Conservation (phyloP, 2,113 vertebrate species). For the Sminthopsis crassicaudata region DNA sequence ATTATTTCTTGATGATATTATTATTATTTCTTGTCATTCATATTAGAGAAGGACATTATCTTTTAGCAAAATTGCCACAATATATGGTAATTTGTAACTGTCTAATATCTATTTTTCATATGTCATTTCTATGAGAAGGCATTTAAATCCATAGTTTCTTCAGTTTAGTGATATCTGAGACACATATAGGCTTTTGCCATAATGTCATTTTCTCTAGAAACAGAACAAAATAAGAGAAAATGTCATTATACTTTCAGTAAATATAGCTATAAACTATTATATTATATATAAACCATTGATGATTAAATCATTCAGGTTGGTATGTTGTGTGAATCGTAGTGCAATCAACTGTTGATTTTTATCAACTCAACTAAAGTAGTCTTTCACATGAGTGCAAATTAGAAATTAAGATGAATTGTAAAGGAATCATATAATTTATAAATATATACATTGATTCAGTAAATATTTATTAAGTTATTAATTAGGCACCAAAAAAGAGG, state of each 20-base stretch:
- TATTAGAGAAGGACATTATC: neutral
- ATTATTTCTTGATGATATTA: neutral
- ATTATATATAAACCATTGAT: neutral
- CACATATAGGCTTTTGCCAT: neutral
- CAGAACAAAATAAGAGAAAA: neutral
- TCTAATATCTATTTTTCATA: neutral
- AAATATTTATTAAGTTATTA: no score
- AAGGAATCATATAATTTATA: neutral
- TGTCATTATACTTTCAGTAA: constrained; percentile 3
- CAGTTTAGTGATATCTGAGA: neutral
- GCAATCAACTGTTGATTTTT: neutral
- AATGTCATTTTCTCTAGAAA: neutral
- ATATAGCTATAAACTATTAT: neutral
- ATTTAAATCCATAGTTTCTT: neutral
- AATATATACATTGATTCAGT: neutral
- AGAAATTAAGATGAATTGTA: neutral
- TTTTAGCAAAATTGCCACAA: neutral
- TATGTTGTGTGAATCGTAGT: neutral
- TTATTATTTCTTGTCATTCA: neutral
- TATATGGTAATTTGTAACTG: neutral
- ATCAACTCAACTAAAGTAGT: neutral
- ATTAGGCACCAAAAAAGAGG: neutral
- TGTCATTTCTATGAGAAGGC: neutral
- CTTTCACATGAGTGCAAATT: neutral
- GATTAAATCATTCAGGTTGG: neutral